Conservation (phyloP, 2,113 vertebrate genomes). For the Colaptes auratus region DNA sequence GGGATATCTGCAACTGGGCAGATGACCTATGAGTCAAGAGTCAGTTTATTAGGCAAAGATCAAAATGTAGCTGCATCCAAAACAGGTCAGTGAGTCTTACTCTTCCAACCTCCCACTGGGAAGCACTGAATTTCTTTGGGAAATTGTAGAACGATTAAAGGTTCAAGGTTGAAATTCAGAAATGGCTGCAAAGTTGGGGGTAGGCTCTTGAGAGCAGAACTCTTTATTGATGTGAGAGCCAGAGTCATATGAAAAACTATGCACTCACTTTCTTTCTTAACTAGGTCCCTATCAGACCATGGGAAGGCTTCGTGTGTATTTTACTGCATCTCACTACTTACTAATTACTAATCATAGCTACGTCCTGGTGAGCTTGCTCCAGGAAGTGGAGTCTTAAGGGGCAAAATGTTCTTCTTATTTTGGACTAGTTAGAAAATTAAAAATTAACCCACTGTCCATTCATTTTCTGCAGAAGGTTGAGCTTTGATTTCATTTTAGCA, state of each 20-base stretch:
- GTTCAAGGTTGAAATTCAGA: not conserved
- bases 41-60: not conserved
- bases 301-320: not conserved
- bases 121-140: not conserved
- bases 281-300: not conserved
- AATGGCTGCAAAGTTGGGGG: not conserved
- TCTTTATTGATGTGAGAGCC: not conserved
- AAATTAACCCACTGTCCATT: not conserved
- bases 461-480: not conserved
- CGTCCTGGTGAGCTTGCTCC: not conserved
- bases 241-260: not conserved
- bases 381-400: not conserved
- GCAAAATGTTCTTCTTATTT: not conserved
- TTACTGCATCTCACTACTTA: not conserved
- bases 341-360: not conserved
- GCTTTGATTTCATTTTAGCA: not conserved
- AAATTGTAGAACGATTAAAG: not conserved
- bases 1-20: not conserved
- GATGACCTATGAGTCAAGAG: not conserved
- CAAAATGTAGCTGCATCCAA: not conserved
- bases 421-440: not conserved
- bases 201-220: not conserved
- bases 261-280: not conserved
- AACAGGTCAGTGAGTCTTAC: not conserved
- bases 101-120: not conserved